Evolutionary conservation across 2,113 vertebrate genomes (phyloP).

Genomic region (Gnathonemus echidnorhynchus): DNA sequence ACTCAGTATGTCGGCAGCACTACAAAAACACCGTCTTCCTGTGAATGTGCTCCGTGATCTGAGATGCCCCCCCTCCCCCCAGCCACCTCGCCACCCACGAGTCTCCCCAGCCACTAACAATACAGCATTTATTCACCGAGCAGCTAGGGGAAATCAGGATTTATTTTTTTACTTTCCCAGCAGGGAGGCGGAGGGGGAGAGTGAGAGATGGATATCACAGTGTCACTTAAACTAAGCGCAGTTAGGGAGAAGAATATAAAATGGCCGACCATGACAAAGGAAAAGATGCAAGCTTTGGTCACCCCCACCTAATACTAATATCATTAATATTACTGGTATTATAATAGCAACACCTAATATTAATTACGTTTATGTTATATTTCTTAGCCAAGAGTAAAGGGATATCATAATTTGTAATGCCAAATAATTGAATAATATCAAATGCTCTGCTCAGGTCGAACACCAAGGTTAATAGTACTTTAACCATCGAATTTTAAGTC

Average conservation of each 20-base stretch:
- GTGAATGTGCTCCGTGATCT: conserved; percentile 12
- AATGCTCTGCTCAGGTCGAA: not conserved
- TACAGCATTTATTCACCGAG: conserved; percentile 6
- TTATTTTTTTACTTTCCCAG: not conserved
- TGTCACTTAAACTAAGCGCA: not conserved
- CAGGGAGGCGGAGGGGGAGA: not conserved
- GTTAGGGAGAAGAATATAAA: not conserved
- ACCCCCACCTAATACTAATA: not conserved
- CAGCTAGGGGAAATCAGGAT: conserved; percentile 5
- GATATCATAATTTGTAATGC: not conserved
- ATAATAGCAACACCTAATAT: not conserved
- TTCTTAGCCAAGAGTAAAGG: not conserved
- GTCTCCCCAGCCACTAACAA: not conserved
- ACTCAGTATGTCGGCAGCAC: conserved; percentile 6
- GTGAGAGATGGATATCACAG: not conserved
- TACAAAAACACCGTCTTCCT: conserved; percentile 11
- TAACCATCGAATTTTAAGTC: not conserved
- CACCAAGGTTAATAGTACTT: not conserved
- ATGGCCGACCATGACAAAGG: not conserved
- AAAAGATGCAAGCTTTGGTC: not conserved
- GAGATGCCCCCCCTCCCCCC: not conserved
- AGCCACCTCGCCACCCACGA: not conserved
- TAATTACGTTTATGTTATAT: not conserved
- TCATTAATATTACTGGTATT: not conserved
- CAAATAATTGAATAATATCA: not conserved